Evolutionary conservation across 2,797 vertebrate genomes (phyloP).

Genomic region (Neoniphon sammara): DNA sequence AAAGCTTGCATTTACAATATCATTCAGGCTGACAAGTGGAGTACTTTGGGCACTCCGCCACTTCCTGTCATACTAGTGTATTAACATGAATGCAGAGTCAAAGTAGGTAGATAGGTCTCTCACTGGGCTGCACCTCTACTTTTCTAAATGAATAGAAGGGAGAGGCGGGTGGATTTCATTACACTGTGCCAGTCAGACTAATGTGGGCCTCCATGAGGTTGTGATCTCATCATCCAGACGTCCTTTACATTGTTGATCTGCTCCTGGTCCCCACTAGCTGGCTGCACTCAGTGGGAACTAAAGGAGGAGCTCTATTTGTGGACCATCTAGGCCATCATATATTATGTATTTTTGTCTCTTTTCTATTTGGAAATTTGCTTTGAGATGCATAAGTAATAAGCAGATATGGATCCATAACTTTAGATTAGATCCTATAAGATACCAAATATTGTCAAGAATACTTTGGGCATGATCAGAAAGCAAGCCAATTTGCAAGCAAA

Average conservation of each 20-base stretch:
- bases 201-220: constrained; percentile 34
- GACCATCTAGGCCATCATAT: neutral
- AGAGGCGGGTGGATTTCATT: constrained; percentile 49
- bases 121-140: constrained; percentile 28
- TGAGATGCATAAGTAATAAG: neutral
- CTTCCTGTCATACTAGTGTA: constrained; percentile 33
- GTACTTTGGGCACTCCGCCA: constrained; percentile 16
- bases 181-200: constrained; percentile 43
- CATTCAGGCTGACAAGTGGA: constrained; percentile 43
- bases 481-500: constrained; percentile 18
- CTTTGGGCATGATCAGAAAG: constrained; percentile 10
- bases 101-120: constrained; percentile 28
- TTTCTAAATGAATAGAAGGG: constrained; percentile 43
- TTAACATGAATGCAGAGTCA: constrained; percentile 28
- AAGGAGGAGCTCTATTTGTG: constrained; percentile 23
- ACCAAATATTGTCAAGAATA: no score
- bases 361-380: no score
- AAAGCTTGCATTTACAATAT: constrained; percentile 55
- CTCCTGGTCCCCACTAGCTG: constrained; percentile 18
- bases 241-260: constrained; percentile 35
- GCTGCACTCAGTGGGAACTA: constrained; percentile 11
- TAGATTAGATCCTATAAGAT: constrained; percentile 5
- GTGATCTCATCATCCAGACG: constrained; percentile 44
- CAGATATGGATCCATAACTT: constrained; percentile 12
- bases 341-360: neutral